These are phyloP conservation scores for Crossocerus cetratus DNA, from an alignment of 2,888 invertebrate species.

Conservation along the genomic window DNA sequence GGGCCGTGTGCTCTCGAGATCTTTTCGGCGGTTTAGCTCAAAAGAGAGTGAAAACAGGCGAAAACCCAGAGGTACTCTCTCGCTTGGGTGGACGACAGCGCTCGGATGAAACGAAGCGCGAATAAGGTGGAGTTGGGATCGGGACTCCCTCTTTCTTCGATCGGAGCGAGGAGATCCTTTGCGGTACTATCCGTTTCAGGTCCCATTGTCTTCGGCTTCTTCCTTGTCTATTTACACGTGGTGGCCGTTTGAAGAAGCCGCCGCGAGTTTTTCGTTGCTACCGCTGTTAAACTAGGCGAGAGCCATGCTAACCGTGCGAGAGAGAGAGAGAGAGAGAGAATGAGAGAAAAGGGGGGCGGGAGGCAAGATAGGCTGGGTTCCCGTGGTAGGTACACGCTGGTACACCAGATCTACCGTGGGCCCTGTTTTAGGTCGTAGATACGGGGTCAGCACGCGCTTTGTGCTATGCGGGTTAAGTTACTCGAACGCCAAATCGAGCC, in stretches of 20 bases:
- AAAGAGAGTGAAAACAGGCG: constrained; percentile 52
- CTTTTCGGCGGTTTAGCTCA: constrained; percentile 47
- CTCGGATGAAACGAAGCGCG: constrained; percentile 57
- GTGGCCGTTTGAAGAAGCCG: constrained; percentile 65
- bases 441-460: constrained; percentile 61
- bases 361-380: not conserved
- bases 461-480: constrained; percentile 65
- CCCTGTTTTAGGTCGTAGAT: constrained; percentile 55
- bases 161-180: constrained; percentile 46
- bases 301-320: constrained; percentile 56
- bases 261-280: constrained; percentile 62
- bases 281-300: constrained; percentile 73
- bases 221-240: constrained; percentile 59
- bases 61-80: constrained; percentile 42
- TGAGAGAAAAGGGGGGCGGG: no score
- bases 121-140: constrained; percentile 44
- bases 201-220: constrained; percentile 65
- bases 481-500: constrained; percentile 58
- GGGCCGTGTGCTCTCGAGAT: not conserved
- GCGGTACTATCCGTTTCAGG: constrained; percentile 69
- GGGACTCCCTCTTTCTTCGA: constrained; percentile 46
- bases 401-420: constrained; percentile 48
- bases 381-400: constrained; percentile 52
- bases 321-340: no score
- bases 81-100: constrained; percentile 36